Evolutionary conservation across 2,797 vertebrate species (phyloP).

Genomic region (Sebastes iracundus): DNA sequence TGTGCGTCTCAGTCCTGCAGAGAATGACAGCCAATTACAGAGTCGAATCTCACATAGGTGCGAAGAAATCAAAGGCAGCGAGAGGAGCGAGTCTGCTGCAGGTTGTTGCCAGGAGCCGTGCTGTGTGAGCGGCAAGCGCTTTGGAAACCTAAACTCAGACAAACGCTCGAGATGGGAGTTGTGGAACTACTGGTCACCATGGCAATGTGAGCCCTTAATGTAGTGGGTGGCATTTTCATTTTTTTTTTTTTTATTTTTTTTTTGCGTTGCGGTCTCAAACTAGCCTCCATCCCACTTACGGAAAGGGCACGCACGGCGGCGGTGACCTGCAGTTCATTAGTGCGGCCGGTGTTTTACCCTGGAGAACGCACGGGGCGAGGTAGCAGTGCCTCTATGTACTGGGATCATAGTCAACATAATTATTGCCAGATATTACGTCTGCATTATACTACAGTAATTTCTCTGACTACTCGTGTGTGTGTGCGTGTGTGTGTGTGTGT

Average conservation of each 20-base stretch:
- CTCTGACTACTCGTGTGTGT: constrained; percentile 69
- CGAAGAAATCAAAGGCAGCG: constrained; percentile 42
- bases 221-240: constrained; percentile 58
- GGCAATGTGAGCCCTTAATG: constrained; percentile 69
- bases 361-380: constrained; percentile 40
- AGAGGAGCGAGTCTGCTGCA: constrained; percentile 28
- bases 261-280: constrained; percentile 18
- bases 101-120: constrained; percentile 63
- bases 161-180: constrained; percentile 59
- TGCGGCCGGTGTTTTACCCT: constrained; percentile 4
- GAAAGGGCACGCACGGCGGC: constrained; percentile 21
- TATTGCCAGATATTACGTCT: constrained; percentile 65
- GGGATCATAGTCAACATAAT: constrained; percentile 61
- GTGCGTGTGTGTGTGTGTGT: constrained; percentile 34
- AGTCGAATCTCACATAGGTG: constrained; percentile 53
- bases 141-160: constrained; percentile 69
- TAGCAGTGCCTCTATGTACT: constrained; percentile 71
- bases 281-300: constrained; percentile 24
- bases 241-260: neutral
- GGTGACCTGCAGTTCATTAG: constrained; percentile 52
- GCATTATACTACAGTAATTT: constrained; percentile 70
- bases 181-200: constrained; percentile 72
- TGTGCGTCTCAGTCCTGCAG: constrained; percentile 29
- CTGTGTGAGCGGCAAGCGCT: constrained; percentile 53
- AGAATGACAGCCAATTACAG: constrained; percentile 68